phyloP scores from a whole-genome alignment of 2,113 vertebrate genomes.

The Oreocharis arfaki region DNA sequence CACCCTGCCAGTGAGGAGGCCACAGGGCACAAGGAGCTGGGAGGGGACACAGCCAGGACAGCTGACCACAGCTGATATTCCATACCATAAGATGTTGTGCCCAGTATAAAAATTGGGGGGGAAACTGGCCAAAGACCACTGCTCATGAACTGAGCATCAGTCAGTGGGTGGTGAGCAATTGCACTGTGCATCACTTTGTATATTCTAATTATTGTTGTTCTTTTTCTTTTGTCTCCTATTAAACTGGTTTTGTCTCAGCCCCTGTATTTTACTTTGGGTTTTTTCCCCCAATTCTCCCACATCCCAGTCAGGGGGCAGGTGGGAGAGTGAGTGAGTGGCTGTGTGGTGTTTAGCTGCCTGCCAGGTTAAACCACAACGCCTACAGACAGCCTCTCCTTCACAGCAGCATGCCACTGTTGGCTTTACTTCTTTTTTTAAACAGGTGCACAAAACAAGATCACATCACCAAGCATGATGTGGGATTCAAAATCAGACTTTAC shows the following conservation, averaged over 20 bases:
- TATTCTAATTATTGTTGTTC: not conserved
- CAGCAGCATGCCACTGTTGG: not conserved
- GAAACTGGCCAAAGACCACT: not conserved
- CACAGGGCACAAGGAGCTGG: not conserved
- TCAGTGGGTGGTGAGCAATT: not conserved
- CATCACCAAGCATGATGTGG: not conserved
- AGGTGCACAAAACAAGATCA: not conserved
- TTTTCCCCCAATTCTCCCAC: not conserved
- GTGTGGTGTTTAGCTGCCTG: not conserved
- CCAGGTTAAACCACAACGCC: not conserved
- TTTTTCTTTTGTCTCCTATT: not conserved
- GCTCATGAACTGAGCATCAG: not conserved
- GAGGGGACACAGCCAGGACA: not conserved
- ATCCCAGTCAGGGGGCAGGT: not conserved
- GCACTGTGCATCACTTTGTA: not conserved
- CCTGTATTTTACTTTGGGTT: not conserved
- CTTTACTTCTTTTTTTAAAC: not conserved
- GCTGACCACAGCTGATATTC: not conserved
- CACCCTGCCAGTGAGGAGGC: not conserved
- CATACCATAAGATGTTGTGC: not conserved
- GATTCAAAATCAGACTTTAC: not conserved
- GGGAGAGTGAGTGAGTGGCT: not conserved
- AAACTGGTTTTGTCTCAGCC: not conserved
- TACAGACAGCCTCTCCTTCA: not conserved
- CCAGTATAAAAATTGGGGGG: not conserved